These are phyloP conservation scores for Sinocyclocheilus grahami DNA, from an alignment of 2,113 vertebrate species.

Conservation along the genomic window DNA sequence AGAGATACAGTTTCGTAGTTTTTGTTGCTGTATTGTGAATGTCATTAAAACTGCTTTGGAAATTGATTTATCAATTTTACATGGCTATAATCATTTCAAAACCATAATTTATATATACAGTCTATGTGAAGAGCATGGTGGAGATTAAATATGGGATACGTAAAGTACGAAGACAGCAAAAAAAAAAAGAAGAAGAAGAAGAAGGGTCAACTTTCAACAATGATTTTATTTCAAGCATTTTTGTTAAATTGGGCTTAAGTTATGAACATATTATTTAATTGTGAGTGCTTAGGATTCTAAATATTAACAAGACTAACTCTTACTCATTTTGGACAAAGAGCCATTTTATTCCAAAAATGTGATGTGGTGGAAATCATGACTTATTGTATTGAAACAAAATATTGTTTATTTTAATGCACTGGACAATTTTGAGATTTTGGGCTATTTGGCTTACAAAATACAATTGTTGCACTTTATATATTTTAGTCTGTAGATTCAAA, in stretches of 20 bases:
- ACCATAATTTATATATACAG: too few relatives aligned
- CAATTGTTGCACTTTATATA: too few relatives aligned
- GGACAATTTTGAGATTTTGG: too few relatives aligned
- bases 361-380: not conserved
- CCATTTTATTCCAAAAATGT: not conserved
- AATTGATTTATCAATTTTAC: too few relatives aligned
- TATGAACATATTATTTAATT: not conserved
- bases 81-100: too few relatives aligned
- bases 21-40: too few relatives aligned
- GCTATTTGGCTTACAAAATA: too few relatives aligned
- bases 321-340: not conserved
- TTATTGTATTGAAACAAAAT: too few relatives aligned
- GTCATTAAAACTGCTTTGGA: too few relatives aligned
- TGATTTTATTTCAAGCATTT: not conserved
- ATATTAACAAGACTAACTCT: not conserved
- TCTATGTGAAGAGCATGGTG: not conserved
- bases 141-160: not conserved
- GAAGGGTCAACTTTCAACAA: not conserved
- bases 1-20: too few relatives aligned
- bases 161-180: not conserved
- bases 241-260: not conserved
- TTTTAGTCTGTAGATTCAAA: too few relatives aligned
- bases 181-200: not conserved
- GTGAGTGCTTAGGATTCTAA: not conserved
- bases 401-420: too few relatives aligned